These are phyloP conservation scores for Ptychochromis oligacanthus DNA, from an alignment of 2,113 vertebrate genomes.

Conservation along the genomic window DNA sequence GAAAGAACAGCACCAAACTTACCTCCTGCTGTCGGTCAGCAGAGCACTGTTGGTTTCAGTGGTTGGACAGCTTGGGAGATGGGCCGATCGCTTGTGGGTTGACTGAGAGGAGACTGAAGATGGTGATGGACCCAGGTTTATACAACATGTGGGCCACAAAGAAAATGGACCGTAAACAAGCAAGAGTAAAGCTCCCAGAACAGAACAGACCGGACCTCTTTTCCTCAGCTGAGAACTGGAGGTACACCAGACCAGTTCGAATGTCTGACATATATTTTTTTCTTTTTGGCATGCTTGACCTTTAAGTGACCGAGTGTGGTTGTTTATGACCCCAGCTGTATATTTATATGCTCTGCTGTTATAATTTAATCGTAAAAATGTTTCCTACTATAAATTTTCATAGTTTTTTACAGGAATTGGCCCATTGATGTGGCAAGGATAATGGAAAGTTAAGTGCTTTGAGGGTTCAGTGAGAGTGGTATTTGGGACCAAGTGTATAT, in stretches of 20 bases:
- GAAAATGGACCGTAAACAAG: not conserved
- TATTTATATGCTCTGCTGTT: not conserved
- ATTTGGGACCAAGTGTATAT: not conserved
- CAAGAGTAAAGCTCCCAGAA: not conserved
- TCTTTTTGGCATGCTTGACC: not conserved
- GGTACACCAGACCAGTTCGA: not conserved
- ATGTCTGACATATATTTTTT: not conserved
- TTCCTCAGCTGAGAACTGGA: not conserved
- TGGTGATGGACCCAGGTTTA: not conserved
- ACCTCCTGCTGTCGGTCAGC: not conserved
- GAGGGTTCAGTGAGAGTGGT: fast-evolving
- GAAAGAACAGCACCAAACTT: not conserved
- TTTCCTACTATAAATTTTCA: not conserved
- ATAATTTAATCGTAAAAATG: not conserved
- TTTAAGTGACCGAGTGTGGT: not conserved
- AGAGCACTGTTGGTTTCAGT: not conserved
- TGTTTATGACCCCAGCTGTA: not conserved
- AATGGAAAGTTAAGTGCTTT: not conserved
- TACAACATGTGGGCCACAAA: not conserved
- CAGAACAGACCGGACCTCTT: not conserved
- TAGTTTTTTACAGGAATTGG: no score
- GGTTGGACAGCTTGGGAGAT: not conserved
- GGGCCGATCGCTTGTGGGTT: not conserved
- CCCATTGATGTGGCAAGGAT: no score
- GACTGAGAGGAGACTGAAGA: not conserved